phyloP scores from a whole-genome alignment of 92 coral and sea anemone genomes.

The Bergia puertoricense region DNA sequence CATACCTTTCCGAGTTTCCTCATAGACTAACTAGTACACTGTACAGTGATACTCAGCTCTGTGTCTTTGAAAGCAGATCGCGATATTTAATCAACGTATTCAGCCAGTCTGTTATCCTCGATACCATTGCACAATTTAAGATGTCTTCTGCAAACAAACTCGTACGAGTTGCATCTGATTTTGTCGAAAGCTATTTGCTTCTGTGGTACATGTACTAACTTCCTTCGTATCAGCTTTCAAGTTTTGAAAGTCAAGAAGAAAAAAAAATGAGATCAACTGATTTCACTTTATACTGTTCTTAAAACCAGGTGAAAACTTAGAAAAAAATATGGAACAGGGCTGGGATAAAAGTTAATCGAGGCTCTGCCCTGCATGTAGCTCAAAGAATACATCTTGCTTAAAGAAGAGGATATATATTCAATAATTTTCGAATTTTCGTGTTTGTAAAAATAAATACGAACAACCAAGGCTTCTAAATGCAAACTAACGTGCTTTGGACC shows the following conservation, averaged over 20 bases:
- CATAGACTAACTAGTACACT: background rate
- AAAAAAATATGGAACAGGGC: background rate
- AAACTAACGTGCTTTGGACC: background rate
- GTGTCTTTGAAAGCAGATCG: slow-evolving; percentile 23
- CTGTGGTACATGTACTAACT: background rate
- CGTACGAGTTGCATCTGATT: background rate
- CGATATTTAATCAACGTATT: background rate
- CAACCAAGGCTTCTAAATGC: background rate
- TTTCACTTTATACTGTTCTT: background rate
- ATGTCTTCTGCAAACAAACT: slow-evolving; percentile 18
- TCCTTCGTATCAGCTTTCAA: slow-evolving; percentile 21
- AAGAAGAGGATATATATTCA: too few species aligned
- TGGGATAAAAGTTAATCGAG: background rate
- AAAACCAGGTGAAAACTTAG: background rate
- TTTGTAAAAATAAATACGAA: background rate
- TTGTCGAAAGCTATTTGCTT: background rate
- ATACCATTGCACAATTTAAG: background rate
- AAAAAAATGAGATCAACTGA: background rate
- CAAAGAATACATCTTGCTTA: background rate
- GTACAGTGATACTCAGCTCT: background rate
- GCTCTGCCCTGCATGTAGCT: background rate
- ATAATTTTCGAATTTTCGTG: background rate
- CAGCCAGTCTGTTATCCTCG: too few species aligned
- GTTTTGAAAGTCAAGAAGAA: background rate
- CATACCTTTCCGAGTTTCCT: background rate